A percentile compares a stretch with the other conserved stretches of the same genome.
Evolutionary conservation across 2,888 invertebrate species (phyloP).

Genomic region (Bhutanitis thaidina): DNA sequence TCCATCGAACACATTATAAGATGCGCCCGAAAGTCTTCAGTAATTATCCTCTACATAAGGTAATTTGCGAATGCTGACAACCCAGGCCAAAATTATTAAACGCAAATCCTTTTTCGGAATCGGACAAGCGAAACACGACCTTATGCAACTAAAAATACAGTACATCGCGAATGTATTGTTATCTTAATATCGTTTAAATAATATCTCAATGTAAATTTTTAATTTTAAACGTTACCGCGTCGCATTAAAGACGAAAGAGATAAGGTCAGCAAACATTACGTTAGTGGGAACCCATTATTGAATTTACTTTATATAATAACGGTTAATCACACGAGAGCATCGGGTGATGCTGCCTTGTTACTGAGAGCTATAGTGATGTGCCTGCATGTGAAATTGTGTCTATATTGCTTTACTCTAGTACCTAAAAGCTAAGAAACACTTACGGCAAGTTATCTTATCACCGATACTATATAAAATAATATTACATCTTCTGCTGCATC

Average conservation of each 20-base stretch:
- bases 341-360: slow-evolving; percentile 72
- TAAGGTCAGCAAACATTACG: slow-evolving; percentile 60
- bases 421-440: too few relatives aligned
- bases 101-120: slow-evolving; percentile 4
- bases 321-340: slow-evolving; percentile 76
- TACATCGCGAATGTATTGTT: slow-evolving; percentile 13
- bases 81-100: background rate
- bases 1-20: slow-evolving; percentile 49
- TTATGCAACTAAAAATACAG: slow-evolving; percentile 11
- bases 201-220: slow-evolving; percentile 28
- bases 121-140: slow-evolving; percentile 17
- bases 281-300: slow-evolving; percentile 74
- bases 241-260: slow-evolving; percentile 34
- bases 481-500: too few relatives aligned
- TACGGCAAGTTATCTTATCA: too few relatives aligned
- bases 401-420: too few relatives aligned
- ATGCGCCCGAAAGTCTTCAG: slow-evolving; percentile 6
- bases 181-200: slow-evolving; percentile 3
- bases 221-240: slow-evolving; percentile 34
- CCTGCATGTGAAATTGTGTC: background rate
- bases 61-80: slow-evolving; percentile 27
- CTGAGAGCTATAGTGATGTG: slow-evolving; percentile 48
- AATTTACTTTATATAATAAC: slow-evolving; percentile 80
- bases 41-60: slow-evolving; percentile 10
- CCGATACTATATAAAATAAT: too few relatives aligned